Evolutionary conservation across 2,113 vertebrate species (phyloP), one percentile per base, ranked within the genome.

Genomic region (Maccullochella peelii): DNA sequence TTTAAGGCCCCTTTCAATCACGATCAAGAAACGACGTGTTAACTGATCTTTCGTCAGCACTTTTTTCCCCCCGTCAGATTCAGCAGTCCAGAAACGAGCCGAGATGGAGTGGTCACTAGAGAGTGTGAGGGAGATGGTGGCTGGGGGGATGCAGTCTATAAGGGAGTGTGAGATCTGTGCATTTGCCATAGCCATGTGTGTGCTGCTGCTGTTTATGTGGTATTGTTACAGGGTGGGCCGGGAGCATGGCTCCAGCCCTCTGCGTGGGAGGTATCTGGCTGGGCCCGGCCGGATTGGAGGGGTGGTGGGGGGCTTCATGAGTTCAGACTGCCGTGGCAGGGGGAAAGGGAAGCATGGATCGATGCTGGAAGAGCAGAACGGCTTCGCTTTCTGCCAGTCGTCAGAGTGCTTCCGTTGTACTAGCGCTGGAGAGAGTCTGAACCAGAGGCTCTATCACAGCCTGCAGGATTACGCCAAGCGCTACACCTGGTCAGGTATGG

Each of bases 401-500:
- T 92, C 97, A 0, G 98, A 98, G 91, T 99, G 98, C 8, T 95
- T 96, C 82, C 97, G 97, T 80, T 99, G 98, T 49, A 86, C 95
- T 4, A 93, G 93, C 3, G 96, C 95, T 15, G 95, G 95, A 0
- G 97, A 97, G 11, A 97, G 97, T 21, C 96, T 98, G 88, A 98
- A 99, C 95, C 98, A 98, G 95, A 97, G 97, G 82, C 97, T 99
- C 27, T 99, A 99, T 91, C 97, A 97, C 95, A 98, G 97, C 91
- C 95, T 99, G 87, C 98, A 99, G 96, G 98, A 99, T 71, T 99
- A 99, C 0, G 98, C 98, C 95, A 99, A 99, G 94, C 97, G 98
- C 84, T 99, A 99, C 95, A 99, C 98, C 65, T 99, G 98, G 98
- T 97, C 98, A 0, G 98, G 98, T 90, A 99, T 99, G 98, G 98